A percentile compares a stretch with the other conserved stretches of the same genome.
Conservation (phyloP, 2,797 vertebrate species). For the Etheostoma nigrum region DNA sequence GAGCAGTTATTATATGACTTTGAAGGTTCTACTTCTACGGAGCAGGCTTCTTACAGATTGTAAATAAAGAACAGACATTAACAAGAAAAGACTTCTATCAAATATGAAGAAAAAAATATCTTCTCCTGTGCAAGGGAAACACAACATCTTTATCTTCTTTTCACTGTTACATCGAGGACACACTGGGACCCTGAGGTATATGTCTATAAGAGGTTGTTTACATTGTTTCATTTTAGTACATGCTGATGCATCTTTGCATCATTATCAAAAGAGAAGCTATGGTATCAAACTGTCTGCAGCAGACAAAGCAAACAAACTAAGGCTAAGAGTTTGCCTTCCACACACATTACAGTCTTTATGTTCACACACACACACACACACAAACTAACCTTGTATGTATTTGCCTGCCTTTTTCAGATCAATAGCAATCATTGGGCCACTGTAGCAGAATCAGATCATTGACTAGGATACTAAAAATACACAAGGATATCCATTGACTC, state of each 20-base stretch:
- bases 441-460: constrained; percentile 64
- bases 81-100: constrained; percentile 18
- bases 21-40: constrained; percentile 5
- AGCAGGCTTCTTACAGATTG: not conserved
- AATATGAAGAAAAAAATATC: constrained; percentile 2
- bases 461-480: constrained; percentile 72
- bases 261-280: constrained; percentile 42
- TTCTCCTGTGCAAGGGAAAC: constrained; percentile 4
- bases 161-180: not conserved
- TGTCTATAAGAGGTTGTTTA: constrained; percentile 26
- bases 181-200: constrained; percentile 4
- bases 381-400: constrained; percentile 42
- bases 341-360: constrained; percentile 37
- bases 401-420: constrained; percentile 69
- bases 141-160: not conserved
- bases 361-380: constrained; percentile 1
- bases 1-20: constrained; percentile 10
- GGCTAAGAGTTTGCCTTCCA: constrained; percentile 21
- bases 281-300: constrained; percentile 39
- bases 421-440: constrained; percentile 77
- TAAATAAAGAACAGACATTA: constrained; percentile 17
- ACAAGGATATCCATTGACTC: constrained; percentile 47
- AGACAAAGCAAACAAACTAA: constrained; percentile 43
- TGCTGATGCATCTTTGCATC: constrained; percentile 18
- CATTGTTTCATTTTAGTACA: constrained; percentile 2